Evolutionary conservation across 2,797 vertebrate genomes (phyloP).

Genomic region (Propithecus perrieri): DNA sequence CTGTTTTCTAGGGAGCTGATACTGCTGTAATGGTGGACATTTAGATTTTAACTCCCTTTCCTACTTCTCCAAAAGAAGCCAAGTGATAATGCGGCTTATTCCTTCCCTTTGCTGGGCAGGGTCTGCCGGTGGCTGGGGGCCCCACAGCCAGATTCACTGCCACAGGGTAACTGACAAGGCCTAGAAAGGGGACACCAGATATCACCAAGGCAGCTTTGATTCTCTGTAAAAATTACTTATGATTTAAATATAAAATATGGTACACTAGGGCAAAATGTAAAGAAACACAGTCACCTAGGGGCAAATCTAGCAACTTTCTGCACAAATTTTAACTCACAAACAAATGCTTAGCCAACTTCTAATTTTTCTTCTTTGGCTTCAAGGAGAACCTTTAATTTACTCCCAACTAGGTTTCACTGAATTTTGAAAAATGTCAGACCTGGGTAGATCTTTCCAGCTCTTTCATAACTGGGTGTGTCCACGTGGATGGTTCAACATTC

Average conservation of each 20-base stretch:
- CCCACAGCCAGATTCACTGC: not conserved
- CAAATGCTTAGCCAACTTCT: not conserved
- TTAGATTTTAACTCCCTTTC: not conserved
- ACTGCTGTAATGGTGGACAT: not conserved
- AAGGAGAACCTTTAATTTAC: not conserved
- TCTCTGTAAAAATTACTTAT: not conserved
- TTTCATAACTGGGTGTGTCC: not conserved
- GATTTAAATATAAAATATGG: conserved; percentile 22
- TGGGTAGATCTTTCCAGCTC: not conserved
- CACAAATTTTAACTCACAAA: not conserved
- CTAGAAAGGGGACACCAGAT: not conserved
- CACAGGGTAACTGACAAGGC: not conserved
- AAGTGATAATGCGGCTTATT: not conserved
- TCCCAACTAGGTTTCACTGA: not conserved
- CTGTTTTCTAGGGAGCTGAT: not conserved
- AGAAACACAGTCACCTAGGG: not conserved
- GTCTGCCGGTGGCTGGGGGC: not conserved
- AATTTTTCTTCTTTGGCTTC: conserved; percentile 18
- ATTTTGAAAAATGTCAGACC: not conserved
- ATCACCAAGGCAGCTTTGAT: not conserved
- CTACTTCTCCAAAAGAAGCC: not conserved
- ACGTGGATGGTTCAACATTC: not conserved
- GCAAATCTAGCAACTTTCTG: not conserved
- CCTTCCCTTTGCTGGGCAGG: not conserved
- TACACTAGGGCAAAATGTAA: not conserved